Base-by-base conservation (phyloP, 1,140 invertebrate species). In the Cyphomyrmex costatus region DNA sequence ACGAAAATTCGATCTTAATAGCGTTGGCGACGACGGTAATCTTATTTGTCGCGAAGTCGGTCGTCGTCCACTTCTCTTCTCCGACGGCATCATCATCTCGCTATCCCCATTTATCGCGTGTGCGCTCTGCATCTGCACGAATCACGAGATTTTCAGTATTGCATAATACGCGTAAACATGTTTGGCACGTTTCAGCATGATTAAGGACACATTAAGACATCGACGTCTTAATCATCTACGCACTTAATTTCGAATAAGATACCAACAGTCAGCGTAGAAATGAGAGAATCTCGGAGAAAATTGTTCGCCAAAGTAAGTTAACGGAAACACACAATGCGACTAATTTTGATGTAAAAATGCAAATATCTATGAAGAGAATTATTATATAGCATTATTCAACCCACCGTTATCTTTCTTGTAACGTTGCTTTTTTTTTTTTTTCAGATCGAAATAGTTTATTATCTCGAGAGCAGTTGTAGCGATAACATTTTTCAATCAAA, bases 131-230 rank as follows among this genome's bases (percentile, higher is more conserved):
- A 83, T 83, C 58, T 27, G 51, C 68, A 60, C 68, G 78, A 56
- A 82, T 71, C 78, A 10, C 65, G 14, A 60, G 66, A 82, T 49
- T 74, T 74, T 74, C 36, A 74, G 21, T 33, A 74, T 74, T 83
- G 8, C 33, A 21, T 83, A 83, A 83, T 49, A 83, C 27, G 33
- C 36, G 56, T 30, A 56, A 73, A 60, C 68, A 74, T 73, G 53
- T 46, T 83, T 83, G 68, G 36, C 36, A 82, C 6, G 5, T 60
- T 66, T 21, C 21, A 74, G 21, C 6, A 56, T 6, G 46, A 80
- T 80, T 82, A 73, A 56, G 36, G 3, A 42, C 3, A 27, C 46
- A 60, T 60, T 24, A 30, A 73, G 16, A 5, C 24, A 8, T 74
- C 7, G 6, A 30, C n/a, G 33, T 14, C 12, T 56, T 53, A 68